Conservation (phyloP, 2,888 invertebrate species). For the Lutraria lutraria region DNA sequence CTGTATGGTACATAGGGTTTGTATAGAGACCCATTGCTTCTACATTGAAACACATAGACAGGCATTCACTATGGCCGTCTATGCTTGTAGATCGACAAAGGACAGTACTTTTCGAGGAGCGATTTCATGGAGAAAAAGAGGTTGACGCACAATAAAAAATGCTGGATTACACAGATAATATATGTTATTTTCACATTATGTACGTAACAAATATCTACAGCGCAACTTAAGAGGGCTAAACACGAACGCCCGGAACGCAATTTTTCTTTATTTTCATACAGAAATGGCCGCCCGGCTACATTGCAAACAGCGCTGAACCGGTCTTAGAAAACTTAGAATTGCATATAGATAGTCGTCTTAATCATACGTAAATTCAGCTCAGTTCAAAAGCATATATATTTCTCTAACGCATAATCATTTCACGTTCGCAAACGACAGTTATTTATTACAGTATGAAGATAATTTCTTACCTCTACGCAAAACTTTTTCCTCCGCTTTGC, state of each 20-base stretch:
- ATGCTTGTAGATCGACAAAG: conserved; percentile 62
- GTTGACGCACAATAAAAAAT: neutral
- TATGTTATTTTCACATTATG: conserved; percentile 5
- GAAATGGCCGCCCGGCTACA: conserved; percentile 61
- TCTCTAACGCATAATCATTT: conserved; percentile 53
- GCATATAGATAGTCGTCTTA: conserved; percentile 50
- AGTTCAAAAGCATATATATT: conserved; percentile 47
- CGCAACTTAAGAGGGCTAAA: neutral
- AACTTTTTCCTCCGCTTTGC: conserved; percentile 37
- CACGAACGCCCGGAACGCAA: conserved; percentile 36
- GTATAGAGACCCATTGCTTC: conserved; percentile 66
- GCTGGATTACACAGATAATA: neutral
- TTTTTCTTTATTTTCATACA: conserved; percentile 32
- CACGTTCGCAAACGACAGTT: neutral
- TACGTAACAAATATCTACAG: neutral
- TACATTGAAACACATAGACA: conserved; percentile 63
- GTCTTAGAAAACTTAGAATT: conserved; percentile 41
- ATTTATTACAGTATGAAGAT: neutral
- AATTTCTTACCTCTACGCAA: conserved; percentile 43
- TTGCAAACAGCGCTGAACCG: conserved; percentile 31
- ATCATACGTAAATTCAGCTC: neutral
- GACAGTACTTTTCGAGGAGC: conserved; percentile 33
- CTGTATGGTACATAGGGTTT: conserved; percentile 76
- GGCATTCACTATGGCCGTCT: conserved; percentile 68
- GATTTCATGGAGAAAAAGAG: conserved; percentile 10